A percentile compares a stretch with the other conserved stretches of the same genome.
Conservation (phyloP, 2,113 vertebrate species). For the Lates calcarifer region DNA sequence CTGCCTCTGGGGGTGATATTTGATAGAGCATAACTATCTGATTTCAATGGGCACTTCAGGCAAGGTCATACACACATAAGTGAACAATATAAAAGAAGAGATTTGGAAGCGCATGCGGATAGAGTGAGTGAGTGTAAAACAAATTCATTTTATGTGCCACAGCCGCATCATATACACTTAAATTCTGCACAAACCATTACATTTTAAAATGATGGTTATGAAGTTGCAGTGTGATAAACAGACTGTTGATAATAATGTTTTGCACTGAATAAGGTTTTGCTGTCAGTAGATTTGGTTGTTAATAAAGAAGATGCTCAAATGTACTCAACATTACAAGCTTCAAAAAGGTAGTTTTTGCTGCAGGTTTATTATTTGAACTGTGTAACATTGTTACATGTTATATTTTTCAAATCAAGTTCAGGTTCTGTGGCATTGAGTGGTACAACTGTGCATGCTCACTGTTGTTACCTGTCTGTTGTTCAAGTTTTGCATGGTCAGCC, state of each 20-base stretch:
- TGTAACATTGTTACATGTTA: background rate
- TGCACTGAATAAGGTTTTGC: background rate
- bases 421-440: background rate
- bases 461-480: constrained; percentile 97
- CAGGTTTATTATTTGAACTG: background rate
- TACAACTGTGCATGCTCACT: background rate
- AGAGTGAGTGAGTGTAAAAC: constrained; percentile 14
- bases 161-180: constrained; percentile 4
- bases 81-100: constrained; percentile 39
- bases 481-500: constrained; percentile 99
- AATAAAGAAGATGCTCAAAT: constrained; percentile 1
- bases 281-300: background rate
- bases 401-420: background rate
- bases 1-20: constrained; percentile 55
- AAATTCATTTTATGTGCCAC: constrained; percentile 9
- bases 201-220: background rate
- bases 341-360: background rate
- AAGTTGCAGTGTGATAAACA: constrained; percentile 8
- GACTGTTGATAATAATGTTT: background rate
- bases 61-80: constrained; percentile 63
- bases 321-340: background rate
- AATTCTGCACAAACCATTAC: background rate
- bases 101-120: constrained; percentile 1
- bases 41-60: constrained; percentile 63
- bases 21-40: constrained; percentile 62